Conservation (phyloP, 2,113 vertebrate species). For the Pycnonotus jocosus region DNA sequence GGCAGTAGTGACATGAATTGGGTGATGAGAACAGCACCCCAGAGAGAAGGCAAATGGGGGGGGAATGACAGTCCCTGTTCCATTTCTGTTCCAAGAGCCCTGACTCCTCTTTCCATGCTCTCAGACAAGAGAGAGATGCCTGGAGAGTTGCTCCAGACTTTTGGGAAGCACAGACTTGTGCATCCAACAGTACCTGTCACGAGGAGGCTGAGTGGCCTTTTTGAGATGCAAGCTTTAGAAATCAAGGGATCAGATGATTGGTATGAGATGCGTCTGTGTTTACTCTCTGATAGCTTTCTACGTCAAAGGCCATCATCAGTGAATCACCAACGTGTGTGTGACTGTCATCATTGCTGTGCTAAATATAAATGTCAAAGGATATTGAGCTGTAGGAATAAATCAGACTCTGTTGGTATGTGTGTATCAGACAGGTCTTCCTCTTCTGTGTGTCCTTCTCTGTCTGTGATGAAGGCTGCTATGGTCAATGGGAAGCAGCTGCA, state of each 20-base stretch:
- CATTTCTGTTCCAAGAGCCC: background rate
- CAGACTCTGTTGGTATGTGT: background rate
- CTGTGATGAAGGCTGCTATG: background rate
- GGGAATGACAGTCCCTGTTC: background rate
- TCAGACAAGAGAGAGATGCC: background rate
- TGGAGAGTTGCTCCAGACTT: background rate
- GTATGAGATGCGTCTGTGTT: background rate
- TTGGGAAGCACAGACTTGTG: fast-evolving
- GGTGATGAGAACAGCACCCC: background rate
- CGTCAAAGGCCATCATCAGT: background rate
- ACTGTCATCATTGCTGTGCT: background rate
- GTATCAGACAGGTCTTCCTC: background rate
- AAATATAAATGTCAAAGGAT: constrained; percentile 12
- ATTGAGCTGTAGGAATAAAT: background rate
- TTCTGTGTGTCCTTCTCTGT: background rate
- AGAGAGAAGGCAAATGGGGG: background rate
- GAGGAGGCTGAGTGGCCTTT: background rate
- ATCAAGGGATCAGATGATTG: background rate
- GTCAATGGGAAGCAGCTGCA: background rate
- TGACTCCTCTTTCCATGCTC: background rate
- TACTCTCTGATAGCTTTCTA: background rate
- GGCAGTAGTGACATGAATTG: background rate
- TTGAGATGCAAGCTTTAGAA: background rate
- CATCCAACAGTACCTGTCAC: background rate
- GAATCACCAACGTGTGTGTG: background rate